Base-by-base conservation (phyloP, 2,888 invertebrate species). In the Enchytraeus crypticus region DNA sequence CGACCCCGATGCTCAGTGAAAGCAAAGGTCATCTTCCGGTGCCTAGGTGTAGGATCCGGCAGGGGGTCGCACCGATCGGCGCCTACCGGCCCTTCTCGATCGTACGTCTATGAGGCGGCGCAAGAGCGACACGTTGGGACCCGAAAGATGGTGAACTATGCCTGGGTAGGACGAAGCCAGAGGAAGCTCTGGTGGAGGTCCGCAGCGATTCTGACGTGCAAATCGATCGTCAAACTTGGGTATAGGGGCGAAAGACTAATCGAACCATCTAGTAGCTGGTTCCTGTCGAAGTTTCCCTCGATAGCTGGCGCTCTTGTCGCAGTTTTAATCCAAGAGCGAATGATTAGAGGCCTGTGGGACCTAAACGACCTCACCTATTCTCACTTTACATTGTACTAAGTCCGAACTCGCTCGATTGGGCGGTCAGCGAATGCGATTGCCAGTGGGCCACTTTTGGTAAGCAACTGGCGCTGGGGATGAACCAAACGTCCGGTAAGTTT, bases 391-490 rank as follows among this genome's bases (percentile, higher is more conserved):
- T 85, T 83, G 84, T 85, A 85, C 83, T 84, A 85, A 85, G 71
- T n/a, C n/a, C n/a, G n/a, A n/a, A n/a, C n/a, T n/a, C n/a, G n/a
- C n/a, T n/a, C n/a, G n/a, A n/a, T n/a, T n/a, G n/a, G n/a, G 82
- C 81, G 79, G 82, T 81, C 83, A 84, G 84, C 51, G 51, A 51
- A 51, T 51, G 51, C 51, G 51, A 51, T 27, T 51, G 51, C 51
- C 51, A 85, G 85, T 85, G 85, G 84, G 85, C 84, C 85, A 84
- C 78, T 85, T 85, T 85, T 85, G 84, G 85, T 85, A 85, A 86
- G 85, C 85, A 86, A 85, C 86, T 87, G 86, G 86, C 85, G 86
- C 84, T 85, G 83, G 85, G 85, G 85, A 85, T 86, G 85, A 86
- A 86, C 84, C 84, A 83, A 85, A 85, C 84, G 84, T 80, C 79